Percentiles rank a stretch among this genome's conserved stretches.
These are phyloP conservation scores for Gandaritis pyraliata DNA, from an alignment of 2,888 invertebrate genomes.

Conservation along the genomic window DNA sequence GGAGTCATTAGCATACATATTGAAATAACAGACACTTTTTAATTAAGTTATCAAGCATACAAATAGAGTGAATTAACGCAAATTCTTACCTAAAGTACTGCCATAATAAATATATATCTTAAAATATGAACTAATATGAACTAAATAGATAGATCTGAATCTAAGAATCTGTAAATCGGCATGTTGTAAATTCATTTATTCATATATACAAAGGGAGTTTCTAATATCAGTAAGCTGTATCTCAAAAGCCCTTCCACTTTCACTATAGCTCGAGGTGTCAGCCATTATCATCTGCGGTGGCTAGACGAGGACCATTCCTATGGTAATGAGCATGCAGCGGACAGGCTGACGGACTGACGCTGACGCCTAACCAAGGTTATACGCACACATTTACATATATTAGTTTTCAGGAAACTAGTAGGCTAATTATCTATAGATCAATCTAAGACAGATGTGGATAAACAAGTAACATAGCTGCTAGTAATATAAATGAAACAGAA, in stretches of 20 bases:
- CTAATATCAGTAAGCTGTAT: conserved; percentile 22
- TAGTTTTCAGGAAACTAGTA: conserved; percentile 63
- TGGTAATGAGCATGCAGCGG: conserved; percentile 64
- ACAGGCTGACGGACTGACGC: conserved; percentile 47
- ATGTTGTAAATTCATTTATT: conserved; percentile 21
- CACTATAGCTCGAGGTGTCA: conserved; percentile 66
- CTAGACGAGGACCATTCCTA: conserved; percentile 72
- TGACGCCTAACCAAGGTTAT: conserved; percentile 58
- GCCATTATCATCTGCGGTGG: conserved; percentile 63
- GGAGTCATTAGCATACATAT: conserved; percentile 39
- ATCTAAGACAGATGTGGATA: conserved; percentile 23
- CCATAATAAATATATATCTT: neutral
- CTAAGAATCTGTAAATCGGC: neutral
- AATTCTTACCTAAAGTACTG: too few relatives aligned
- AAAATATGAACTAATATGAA: neutral
- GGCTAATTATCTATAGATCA: conserved; percentile 31
- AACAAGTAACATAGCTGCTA: conserved; percentile 7
- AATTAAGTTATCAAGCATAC: conserved; percentile 32
- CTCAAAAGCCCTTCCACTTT: conserved; percentile 57
- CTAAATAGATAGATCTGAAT: neutral
- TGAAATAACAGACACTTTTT: conserved; percentile 33
- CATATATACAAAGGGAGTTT: conserved; percentile 15
- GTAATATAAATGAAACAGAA: conserved; percentile 1
- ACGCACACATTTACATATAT: conserved; percentile 61
- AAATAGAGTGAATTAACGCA: conserved; percentile 11